Evolutionary conservation across 2,797 vertebrate species (phyloP), one percentile per base, ranked within the genome.

Genomic region (Danio choprae): DNA sequence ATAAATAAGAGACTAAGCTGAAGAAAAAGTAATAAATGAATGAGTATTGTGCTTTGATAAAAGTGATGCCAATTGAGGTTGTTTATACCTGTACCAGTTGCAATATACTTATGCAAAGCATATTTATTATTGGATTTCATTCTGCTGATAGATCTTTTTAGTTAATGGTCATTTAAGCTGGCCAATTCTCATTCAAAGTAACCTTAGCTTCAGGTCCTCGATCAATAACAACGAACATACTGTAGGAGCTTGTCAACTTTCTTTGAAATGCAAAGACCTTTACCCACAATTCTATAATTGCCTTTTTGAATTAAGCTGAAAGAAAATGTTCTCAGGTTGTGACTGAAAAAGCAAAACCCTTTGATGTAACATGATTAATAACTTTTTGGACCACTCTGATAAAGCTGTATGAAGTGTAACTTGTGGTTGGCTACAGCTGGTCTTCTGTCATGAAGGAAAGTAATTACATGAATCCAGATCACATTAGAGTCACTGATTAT

Each of bases 401-500:
- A 56, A 55, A 29, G n/a, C 16, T 51, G 50, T 65, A 46, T 51
- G 4, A 65, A 44, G 40, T 38, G 38, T 67, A 51, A 56, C 15
- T 56, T 67, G 50, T 58, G 53, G 12, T 13, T 44, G 51, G 40
- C 62, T 44, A 43, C 43, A 29, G 12, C 53, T 40, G 55, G 29
- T 78, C 64, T 22, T 65, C 41, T 68, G 22, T 48, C 51, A 77
- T 20, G 43, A 36, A 22, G 12, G 56, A 71, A 56, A 40, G 51
- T 72, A 20, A 68, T 68, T 78, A 22, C 56, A 79, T 48, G 29
- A 81, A 84, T 81, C 64, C 55, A 72, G 80, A 50, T 56, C 64
- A 86, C 85, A 81, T 36, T 77, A 58, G 74, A 76, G 78, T n/a
- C 70, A 85, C 82, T 81, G 88, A 86, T 88, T 84, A 86, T 63